Evolutionary conservation across 2,113 vertebrate genomes (phyloP).

Genomic region (Phainopepla nitens): DNA sequence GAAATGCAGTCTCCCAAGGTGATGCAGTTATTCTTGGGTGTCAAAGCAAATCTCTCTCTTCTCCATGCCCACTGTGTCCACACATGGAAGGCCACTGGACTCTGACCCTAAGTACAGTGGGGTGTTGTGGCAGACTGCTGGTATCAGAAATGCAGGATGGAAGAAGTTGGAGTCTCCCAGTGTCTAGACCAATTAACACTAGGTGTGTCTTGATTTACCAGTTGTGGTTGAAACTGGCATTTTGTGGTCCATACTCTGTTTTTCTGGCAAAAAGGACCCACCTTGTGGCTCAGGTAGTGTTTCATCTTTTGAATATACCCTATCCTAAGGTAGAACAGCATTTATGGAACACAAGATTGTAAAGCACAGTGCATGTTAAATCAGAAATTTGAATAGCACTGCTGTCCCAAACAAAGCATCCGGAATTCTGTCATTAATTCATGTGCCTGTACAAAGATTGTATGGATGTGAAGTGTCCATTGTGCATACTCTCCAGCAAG

Average conservation of each 20-base stretch:
- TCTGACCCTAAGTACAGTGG: neutral
- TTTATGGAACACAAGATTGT: neutral
- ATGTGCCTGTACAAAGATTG: neutral
- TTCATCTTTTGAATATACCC: neutral
- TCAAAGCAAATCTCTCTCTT: neutral
- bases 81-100: neutral
- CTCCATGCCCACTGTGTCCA: neutral
- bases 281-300: neutral
- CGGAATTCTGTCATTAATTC: neutral
- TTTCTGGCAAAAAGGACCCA: neutral
- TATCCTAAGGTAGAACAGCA: neutral
- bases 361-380: neutral
- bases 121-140: neutral
- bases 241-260: neutral
- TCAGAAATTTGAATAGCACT: neutral
- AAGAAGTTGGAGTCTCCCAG: neutral
- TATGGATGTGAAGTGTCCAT: neutral
- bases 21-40: constrained; percentile 27
- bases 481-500: neutral
- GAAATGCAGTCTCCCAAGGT: constrained; percentile 23
- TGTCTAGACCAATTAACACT: neutral
- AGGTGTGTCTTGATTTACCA: neutral
- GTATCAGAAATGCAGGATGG: neutral
- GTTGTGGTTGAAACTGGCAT: neutral
- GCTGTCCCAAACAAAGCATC: neutral